Evolutionary conservation across 2,888 invertebrate species (phyloP), one percentile per base, ranked within the genome.

Genomic region (Hypsopygia costalis): DNA sequence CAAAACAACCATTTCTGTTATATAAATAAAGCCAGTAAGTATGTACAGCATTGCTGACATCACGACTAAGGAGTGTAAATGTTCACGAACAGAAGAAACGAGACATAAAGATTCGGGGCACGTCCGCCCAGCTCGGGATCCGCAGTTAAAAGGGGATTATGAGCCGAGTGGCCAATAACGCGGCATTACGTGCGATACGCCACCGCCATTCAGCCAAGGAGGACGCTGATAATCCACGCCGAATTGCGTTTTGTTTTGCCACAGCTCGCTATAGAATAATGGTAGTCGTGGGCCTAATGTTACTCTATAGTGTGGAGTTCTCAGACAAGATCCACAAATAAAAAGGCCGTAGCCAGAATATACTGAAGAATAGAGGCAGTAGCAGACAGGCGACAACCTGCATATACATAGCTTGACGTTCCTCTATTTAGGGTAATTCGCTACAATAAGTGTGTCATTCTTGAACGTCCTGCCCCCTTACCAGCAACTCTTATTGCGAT

Each of bases 131-230:
- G 55, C 66, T 61, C 61, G 64, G 66, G 62, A 58, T 60, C 69
- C 72, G 81, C 82, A 83, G 78, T 86, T 87, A 86, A 85, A 87
- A 78, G 77, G 75, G 85, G 85, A 87, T 88, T 86, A 86, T 78
- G 82, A 77, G 77, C 62, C 58, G 74, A 77, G 78, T 73, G 77
- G 76, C 82, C 85, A 82, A 83, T 82, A 82, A 80, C 78, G 69
- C 58, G 62, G 76, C 70, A 33, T 63, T 75, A 75, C 73, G 66
- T 57, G 68, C 62, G 60, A 57, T 60, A 57, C 60, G 64, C 63
- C 62, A 55, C 58, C 38, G 47, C 45, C 43, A 39, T 49, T 40
- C 53, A 58, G 52, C 53, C 54, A 59, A 56, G 49, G 43, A 56
- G 49, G 43, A 53, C 55, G 56, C 55, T 61, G 69, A 72, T 77